phyloP scores from a whole-genome alignment of 2,797 vertebrate genomes.

The Hippocampus kuda region DNA sequence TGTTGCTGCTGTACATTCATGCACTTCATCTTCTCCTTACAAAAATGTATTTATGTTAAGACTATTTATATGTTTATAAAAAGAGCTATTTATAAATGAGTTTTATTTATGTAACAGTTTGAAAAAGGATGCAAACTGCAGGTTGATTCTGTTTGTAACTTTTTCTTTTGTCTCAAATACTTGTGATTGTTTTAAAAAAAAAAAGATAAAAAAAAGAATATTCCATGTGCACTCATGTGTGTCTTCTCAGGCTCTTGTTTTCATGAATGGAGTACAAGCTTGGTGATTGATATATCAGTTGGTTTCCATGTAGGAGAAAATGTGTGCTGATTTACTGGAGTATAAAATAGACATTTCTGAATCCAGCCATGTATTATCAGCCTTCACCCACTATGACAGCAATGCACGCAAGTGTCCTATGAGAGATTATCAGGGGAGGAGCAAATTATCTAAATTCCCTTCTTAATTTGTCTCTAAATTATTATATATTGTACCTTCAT shows the following conservation, averaged over 20 bases:
- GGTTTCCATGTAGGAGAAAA: conserved; percentile 1
- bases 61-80: conserved; percentile 99
- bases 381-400: not conserved
- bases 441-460: not conserved
- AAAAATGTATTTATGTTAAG: conserved; percentile 99
- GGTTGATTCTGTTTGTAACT: conserved; percentile 88
- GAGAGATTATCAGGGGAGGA: not conserved
- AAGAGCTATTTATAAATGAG: conserved; percentile 99
- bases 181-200: conserved; percentile 77
- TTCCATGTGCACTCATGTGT: conserved; percentile 63
- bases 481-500: not conserved
- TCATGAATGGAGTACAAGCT: not conserved
- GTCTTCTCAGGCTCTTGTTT: conserved; percentile 41
- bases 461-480: not conserved
- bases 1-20: conserved; percentile 87
- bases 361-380: not conserved
- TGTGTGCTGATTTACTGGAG: not conserved
- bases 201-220: conserved; percentile 61
- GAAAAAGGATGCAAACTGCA: conserved; percentile 85
- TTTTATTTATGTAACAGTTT: conserved; percentile 99
- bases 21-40: conserved; percentile 81
- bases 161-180: conserved; percentile 82
- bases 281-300: not conserved
- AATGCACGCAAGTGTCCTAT: not conserved
- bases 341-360: not conserved